phyloP scores from a whole-genome alignment of 2,888 invertebrate species.

The Melanotus villosus region DNA sequence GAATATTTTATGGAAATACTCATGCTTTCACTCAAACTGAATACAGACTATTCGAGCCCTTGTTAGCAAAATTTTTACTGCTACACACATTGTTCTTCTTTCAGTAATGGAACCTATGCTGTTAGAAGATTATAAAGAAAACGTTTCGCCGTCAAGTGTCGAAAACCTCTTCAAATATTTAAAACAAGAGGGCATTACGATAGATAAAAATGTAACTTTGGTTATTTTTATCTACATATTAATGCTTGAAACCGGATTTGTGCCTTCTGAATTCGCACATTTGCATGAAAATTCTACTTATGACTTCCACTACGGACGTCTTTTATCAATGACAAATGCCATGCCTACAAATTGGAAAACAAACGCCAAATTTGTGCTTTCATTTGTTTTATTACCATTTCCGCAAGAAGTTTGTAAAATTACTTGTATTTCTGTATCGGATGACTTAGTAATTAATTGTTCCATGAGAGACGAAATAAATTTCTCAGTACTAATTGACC shows the following conservation, averaged over 20 bases:
- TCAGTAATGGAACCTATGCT: slow-evolving; percentile 62
- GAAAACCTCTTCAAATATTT: slow-evolving; percentile 54
- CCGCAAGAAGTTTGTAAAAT: slow-evolving; percentile 56
- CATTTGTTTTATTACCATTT: slow-evolving; percentile 57
- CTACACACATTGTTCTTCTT: slow-evolving; percentile 47
- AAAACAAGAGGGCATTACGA: slow-evolving; percentile 20
- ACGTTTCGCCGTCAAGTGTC: slow-evolving; percentile 59
- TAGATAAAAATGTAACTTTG: slow-evolving; percentile 58
- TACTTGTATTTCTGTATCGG: slow-evolving; percentile 54
- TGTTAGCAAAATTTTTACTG: not conserved
- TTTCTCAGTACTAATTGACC: slow-evolving; percentile 58
- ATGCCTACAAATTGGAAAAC: slow-evolving; percentile 59
- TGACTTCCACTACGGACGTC: slow-evolving; percentile 57
- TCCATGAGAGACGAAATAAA: slow-evolving; percentile 32
- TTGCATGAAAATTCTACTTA: slow-evolving; percentile 43
- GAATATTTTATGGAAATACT: not conserved
- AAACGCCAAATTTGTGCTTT: slow-evolving; percentile 54
- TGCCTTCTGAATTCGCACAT: slow-evolving; percentile 55
- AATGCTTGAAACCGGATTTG: slow-evolving; percentile 65
- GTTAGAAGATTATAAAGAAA: slow-evolving; percentile 60
- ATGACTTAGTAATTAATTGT: slow-evolving; percentile 64
- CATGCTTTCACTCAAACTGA: too few species aligned
- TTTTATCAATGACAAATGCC: slow-evolving; percentile 53
- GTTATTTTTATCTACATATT: slow-evolving; percentile 63
- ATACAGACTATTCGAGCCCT: not conserved